Evolutionary conservation across 2,888 invertebrate genomes (phyloP).

Genomic region (Morpho helenor): DNA sequence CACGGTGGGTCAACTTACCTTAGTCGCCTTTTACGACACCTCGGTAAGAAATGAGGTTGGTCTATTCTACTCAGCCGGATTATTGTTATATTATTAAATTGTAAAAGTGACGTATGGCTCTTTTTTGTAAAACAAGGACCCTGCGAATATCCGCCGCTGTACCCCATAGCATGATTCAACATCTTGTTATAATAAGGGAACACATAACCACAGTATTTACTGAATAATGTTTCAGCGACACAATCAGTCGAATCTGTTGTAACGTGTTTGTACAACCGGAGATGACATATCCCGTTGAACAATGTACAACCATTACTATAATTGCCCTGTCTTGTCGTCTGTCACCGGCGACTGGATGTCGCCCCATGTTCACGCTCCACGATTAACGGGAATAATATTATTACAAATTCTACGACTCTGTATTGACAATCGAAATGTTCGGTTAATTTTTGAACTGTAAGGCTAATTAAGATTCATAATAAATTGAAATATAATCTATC

Average conservation of each 20-base stretch:
- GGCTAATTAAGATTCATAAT: no score
- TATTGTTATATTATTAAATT: no score
- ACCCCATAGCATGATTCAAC: background rate
- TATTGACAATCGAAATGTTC: conserved; percentile 1
- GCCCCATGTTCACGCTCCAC: conserved; percentile 13
- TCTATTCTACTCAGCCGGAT: no score
- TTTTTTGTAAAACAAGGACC: no score
- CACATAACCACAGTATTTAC: background rate
- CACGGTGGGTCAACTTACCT: no score
- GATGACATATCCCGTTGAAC: conserved; percentile 17
- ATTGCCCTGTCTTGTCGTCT: conserved; percentile 26
- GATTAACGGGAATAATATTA: conserved; percentile 3
- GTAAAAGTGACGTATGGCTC: no score
- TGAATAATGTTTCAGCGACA: conserved; percentile 3
- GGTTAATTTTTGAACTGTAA: background rate
- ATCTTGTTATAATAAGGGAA: background rate
- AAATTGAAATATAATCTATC: no score
- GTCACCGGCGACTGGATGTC: conserved; percentile 29
- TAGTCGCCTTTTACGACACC: no score
- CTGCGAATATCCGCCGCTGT: no score
- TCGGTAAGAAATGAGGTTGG: no score
- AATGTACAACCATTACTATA: conserved; percentile 11
- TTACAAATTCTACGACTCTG: background rate
- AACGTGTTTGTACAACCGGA: conserved; percentile 7
- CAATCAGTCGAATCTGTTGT: conserved; percentile 11